Percentiles rank a stretch among this genome's conserved stretches.
phyloP scores from a whole-genome alignment of 30 jellyfish, hydroid and myxozoan species.

The Pseudorhiza aurosa region DNA sequence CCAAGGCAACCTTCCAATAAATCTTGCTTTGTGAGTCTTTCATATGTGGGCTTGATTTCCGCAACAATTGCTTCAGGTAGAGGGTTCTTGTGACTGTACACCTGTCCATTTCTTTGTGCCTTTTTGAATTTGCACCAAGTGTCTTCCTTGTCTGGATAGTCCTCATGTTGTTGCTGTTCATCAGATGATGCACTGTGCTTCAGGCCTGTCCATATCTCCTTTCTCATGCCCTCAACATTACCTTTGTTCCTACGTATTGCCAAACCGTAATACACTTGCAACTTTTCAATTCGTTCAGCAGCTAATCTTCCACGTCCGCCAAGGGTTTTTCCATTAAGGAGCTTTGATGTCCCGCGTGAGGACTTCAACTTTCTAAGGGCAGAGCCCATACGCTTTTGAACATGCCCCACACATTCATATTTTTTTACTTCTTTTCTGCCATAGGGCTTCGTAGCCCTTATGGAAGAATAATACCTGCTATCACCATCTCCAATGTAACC shows the following conservation, averaged over 20 bases:
- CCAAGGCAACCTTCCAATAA: slow-evolving; percentile 49
- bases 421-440: background rate
- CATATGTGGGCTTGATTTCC: slow-evolving; percentile 21
- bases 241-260: slow-evolving; percentile 22
- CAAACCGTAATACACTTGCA: slow-evolving; percentile 31
- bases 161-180: slow-evolving; percentile 6
- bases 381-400: slow-evolving; percentile 39
- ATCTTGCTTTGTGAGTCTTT: slow-evolving; percentile 9
- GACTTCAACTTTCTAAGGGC: slow-evolving; percentile 34
- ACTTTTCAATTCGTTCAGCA: slow-evolving; percentile 25
- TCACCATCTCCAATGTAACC: slow-evolving; percentile 42
- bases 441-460: slow-evolving; percentile 3
- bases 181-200: slow-evolving; percentile 9
- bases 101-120: background rate
- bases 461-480: slow-evolving; percentile 3
- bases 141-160: slow-evolving; percentile 15
- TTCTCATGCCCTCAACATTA: slow-evolving; percentile 28
- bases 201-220: slow-evolving; percentile 15
- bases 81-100: slow-evolving; percentile 17
- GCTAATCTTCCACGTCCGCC: slow-evolving; percentile 49
- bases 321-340: slow-evolving; percentile 32
- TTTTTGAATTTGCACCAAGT: slow-evolving; percentile 42
- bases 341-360: background rate
- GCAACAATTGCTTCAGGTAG: slow-evolving; percentile 43
- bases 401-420: slow-evolving; percentile 44